Evolutionary conservation across 2,113 vertebrate species (phyloP).

Genomic region (Leucoraja erinaceus): DNA sequence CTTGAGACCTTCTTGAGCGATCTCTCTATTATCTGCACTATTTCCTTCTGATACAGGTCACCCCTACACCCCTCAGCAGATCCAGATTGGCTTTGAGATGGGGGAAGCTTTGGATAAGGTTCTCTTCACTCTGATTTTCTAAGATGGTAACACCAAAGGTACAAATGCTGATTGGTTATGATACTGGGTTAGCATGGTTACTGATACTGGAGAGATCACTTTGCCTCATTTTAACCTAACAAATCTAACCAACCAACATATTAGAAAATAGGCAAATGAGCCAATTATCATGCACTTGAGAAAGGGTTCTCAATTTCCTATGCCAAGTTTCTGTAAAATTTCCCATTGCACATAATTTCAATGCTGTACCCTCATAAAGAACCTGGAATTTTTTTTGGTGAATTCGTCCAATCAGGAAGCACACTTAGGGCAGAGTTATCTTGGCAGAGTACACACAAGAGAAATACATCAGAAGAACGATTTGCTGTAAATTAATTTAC

Average conservation of each 20-base stretch:
- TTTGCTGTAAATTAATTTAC: neutral
- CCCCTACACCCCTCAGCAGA: too few species aligned
- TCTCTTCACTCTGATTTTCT: neutral
- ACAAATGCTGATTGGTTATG: neutral
- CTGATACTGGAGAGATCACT: neutral
- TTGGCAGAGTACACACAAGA: neutral
- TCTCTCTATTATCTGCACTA: neutral
- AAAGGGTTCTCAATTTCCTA: neutral
- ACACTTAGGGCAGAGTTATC: neutral
- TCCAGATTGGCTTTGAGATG: neutral
- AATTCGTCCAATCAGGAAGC: neutral
- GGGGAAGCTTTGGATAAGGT: neutral
- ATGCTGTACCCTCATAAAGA: neutral
- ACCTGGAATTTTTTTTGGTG: neutral
- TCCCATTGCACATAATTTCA: neutral
- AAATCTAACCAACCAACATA: neutral
- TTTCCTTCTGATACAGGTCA: neutral
- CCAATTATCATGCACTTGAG: neutral
- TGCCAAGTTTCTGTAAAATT: neutral
- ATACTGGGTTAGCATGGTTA: neutral
- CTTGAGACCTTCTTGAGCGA: neutral
- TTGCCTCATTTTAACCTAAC: neutral
- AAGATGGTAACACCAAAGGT: neutral
- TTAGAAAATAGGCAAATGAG: neutral
- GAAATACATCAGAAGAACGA: neutral